Percentiles rank a stretch among this genome's conserved stretches.
These are phyloP conservation scores for Uria aalge DNA, from an alignment of 2,113 vertebrate species.

Conservation along the genomic window DNA sequence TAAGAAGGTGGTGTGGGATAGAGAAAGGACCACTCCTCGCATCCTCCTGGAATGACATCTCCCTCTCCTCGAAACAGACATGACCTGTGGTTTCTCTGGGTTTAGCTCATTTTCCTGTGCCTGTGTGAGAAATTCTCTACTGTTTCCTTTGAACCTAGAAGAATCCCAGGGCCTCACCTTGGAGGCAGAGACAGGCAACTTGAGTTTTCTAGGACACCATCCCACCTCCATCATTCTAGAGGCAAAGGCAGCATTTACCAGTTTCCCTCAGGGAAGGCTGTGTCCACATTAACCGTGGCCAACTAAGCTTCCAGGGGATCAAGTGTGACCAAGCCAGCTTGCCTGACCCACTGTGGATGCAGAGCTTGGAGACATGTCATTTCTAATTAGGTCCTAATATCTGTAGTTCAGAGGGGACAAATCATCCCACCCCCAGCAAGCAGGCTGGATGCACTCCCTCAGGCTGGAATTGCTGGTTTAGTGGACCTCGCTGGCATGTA, in stretches of 20 bases:
- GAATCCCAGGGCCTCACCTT: not conserved
- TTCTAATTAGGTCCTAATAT: not conserved
- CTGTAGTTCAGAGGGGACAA: not conserved
- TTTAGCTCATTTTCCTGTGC: not conserved
- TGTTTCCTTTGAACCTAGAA: not conserved
- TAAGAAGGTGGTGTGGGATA: not conserved
- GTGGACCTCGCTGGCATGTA: not conserved
- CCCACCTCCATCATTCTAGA: not conserved
- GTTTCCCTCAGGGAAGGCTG: not conserved
- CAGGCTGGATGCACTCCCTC: not conserved
- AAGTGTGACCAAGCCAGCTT: not conserved
- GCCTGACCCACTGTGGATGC: not conserved
- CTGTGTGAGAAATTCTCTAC: not conserved
- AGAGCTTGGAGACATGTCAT: not conserved
- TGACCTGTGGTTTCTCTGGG: not conserved
- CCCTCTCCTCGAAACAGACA: not conserved
- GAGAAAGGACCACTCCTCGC: not conserved
- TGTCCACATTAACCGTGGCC: accelerated
- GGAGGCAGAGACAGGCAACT: not conserved
- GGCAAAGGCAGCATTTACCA: not conserved
- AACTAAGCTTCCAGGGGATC: not conserved
- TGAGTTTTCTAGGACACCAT: not conserved
- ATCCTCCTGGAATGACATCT: not conserved
- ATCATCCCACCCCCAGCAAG: not conserved
- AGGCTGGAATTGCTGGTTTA: not conserved